Conservation (phyloP, 2,888 invertebrate genomes). For the Pemphredon lugubris region DNA sequence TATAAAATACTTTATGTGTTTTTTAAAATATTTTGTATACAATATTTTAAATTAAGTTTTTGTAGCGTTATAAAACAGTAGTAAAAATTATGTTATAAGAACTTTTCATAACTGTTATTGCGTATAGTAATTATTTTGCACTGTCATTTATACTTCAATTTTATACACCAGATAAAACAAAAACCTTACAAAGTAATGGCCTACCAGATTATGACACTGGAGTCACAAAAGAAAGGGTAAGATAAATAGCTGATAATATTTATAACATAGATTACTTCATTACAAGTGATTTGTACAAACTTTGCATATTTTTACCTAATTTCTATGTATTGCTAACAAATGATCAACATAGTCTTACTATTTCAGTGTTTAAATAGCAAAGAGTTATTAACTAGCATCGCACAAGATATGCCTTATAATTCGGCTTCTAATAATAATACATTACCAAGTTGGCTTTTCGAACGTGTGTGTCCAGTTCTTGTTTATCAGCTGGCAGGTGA, state of each 20-base stretch:
- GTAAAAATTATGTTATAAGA: too few species aligned
- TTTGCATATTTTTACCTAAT: slow-evolving; percentile 5
- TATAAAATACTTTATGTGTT: background rate
- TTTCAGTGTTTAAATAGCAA: slow-evolving; percentile 76
- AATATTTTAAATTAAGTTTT: too few species aligned
- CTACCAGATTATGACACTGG: slow-evolving; percentile 49
- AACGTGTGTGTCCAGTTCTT: slow-evolving; percentile 86
- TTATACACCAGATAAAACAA: slow-evolving; percentile 51
- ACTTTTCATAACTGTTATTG: slow-evolving; percentile 10
- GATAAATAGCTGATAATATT: slow-evolving; percentile 22
- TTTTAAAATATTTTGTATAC: too few species aligned
- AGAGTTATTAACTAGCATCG: slow-evolving; percentile 73
- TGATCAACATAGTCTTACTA: slow-evolving; percentile 3
- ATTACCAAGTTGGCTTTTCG: slow-evolving; percentile 78
- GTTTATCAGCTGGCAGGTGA: slow-evolving; percentile 86
- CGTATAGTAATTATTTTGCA: too few species aligned
- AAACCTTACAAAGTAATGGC: slow-evolving; percentile 53
- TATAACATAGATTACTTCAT: background rate
- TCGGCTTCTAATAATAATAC: slow-evolving; percentile 69
- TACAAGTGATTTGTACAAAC: slow-evolving; percentile 5
- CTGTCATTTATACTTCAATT: slow-evolving; percentile 3
- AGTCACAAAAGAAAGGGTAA: slow-evolving; percentile 54
- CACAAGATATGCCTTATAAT: slow-evolving; percentile 66
- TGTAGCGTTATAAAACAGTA: too few species aligned
- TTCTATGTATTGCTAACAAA: slow-evolving; percentile 24